Conservation (phyloP, 1,140 invertebrate genomes). For the Ctenoplectra terminalis region DNA sequence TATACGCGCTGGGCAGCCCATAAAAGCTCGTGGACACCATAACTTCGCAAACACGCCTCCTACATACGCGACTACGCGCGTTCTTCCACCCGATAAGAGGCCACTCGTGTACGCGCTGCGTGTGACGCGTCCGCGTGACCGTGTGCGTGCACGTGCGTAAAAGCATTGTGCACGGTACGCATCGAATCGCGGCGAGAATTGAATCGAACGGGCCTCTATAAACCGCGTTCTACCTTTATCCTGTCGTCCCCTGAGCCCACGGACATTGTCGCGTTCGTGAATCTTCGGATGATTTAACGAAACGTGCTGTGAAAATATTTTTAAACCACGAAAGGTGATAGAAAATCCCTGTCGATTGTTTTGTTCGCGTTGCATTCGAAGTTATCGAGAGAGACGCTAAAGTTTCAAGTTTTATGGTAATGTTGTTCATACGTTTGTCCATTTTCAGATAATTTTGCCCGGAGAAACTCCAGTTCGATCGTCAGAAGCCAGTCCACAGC, state of each 20-base stretch:
- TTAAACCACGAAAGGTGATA: no score
- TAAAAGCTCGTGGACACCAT: constrained; percentile 69
- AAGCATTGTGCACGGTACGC: constrained; percentile 25
- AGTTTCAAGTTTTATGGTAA: not conserved
- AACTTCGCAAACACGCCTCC: constrained; percentile 65
- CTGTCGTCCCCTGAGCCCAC: no score
- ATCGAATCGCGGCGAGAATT: not conserved
- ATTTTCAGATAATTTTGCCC: not conserved
- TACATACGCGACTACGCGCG: constrained; percentile 55
- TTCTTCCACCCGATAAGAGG: constrained; percentile 61
- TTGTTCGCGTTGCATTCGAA: no score
- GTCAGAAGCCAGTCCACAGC: not conserved
- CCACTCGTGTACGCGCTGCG: constrained; percentile 35
- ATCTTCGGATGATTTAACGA: no score
- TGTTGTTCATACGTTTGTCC: not conserved
- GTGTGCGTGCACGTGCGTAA: constrained; percentile 24
- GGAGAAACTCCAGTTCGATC: not conserved
- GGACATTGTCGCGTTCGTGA: no score
- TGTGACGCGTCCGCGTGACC: not conserved
- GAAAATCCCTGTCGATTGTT: no score
- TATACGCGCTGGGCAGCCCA: constrained; percentile 34
- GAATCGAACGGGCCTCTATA: not conserved
- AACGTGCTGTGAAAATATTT: no score
- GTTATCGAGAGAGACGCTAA: no score
- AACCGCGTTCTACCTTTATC: not conserved